phyloP scores from a whole-genome alignment of 2,888 invertebrate species.

The Beris chalybata region DNA sequence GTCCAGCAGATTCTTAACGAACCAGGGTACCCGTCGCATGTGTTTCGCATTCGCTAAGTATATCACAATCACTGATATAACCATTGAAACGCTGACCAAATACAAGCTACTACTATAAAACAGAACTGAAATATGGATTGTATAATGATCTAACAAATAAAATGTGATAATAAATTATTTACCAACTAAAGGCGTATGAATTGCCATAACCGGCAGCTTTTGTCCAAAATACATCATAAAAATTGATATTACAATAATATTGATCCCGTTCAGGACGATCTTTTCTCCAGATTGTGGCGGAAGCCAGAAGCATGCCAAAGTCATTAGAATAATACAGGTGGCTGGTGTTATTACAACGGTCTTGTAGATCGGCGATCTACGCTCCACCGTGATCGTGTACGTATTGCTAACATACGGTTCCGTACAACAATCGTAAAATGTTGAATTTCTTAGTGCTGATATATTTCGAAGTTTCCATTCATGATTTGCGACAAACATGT shows the following conservation, averaged over 20 bases:
- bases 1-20: conserved; percentile 49
- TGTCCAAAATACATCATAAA: conserved; percentile 67
- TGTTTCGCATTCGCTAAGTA: conserved; percentile 55
- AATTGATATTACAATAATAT: conserved; percentile 63
- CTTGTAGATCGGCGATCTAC: conserved; percentile 64
- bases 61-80: conserved; percentile 60
- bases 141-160: neutral
- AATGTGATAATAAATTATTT: conserved; percentile 37
- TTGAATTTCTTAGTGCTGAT: conserved; percentile 47
- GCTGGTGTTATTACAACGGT: conserved; percentile 67
- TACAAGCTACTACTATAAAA: conserved; percentile 61
- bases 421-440: conserved; percentile 60
- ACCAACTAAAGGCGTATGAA: conserved; percentile 58
- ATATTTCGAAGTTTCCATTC: conserved; percentile 57
- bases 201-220: conserved; percentile 57
- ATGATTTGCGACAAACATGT: conserved; percentile 48
- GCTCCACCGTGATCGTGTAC: conserved; percentile 58
- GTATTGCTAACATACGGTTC: conserved; percentile 62
- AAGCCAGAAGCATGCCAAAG: conserved; percentile 65
- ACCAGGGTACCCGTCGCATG: conserved; percentile 52
- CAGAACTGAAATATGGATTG: conserved; percentile 55
- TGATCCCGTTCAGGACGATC: conserved; percentile 63
- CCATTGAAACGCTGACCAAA: conserved; percentile 58
- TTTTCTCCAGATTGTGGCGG: conserved; percentile 70
- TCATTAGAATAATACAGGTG: conserved; percentile 63